These are phyloP conservation scores for Nothobranchius furzeri DNA, from an alignment of 2,113 vertebrate genomes.

Conservation along the genomic window DNA sequence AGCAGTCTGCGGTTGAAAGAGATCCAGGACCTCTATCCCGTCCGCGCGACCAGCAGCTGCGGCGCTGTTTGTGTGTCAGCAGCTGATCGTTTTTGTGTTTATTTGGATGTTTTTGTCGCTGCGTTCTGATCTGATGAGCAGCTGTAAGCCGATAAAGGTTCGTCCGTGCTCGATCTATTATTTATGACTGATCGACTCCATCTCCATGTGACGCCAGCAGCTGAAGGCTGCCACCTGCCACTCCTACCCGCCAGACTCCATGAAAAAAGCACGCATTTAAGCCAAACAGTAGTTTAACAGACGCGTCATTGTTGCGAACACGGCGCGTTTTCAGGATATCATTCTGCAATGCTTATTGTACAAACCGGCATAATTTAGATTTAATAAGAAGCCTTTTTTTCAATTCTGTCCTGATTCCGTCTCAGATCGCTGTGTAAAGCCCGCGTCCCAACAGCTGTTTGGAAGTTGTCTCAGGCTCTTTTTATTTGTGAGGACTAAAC, in stretches of 20 bases:
- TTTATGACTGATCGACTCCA: constrained; percentile 60
- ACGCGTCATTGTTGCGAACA: no score
- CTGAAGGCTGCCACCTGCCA: background rate
- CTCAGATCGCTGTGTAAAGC: no score
- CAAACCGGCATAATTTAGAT: background rate
- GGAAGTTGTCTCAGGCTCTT: no score
- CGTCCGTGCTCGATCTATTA: constrained; percentile 55
- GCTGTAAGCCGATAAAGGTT: constrained; percentile 56
- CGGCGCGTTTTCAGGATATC: background rate
- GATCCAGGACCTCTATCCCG: background rate
- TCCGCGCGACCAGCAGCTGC: no score
- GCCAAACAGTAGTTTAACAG: no score
- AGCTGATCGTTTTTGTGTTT: background rate
- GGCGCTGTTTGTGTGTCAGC: background rate
- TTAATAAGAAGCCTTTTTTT: background rate
- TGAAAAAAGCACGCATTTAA: background rate
- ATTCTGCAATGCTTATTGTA: background rate
- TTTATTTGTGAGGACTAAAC: no score
- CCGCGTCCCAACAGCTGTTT: no score
- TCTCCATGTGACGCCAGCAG: constrained; percentile 40
- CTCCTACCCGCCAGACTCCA: background rate
- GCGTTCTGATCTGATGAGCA: background rate
- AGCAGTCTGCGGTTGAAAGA: background rate
- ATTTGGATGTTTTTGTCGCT: background rate
- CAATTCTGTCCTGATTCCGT: no score